Evolutionary conservation across 2,888 invertebrate species (phyloP).

Genomic region (Ichneumoninae sp.): DNA sequence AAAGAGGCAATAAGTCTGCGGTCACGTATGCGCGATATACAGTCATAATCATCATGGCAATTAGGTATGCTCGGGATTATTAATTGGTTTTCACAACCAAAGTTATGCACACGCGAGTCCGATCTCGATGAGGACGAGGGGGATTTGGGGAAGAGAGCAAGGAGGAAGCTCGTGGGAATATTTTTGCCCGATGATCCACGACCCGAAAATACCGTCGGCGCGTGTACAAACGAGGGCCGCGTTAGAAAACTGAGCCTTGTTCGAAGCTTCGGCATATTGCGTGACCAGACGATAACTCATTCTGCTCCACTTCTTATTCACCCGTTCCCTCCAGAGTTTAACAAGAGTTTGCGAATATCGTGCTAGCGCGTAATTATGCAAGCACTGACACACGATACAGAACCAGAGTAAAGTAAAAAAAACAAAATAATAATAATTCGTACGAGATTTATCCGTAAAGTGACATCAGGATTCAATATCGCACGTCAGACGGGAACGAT

Average conservation of each 20-base stretch:
- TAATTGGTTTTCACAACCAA: constrained; percentile 74
- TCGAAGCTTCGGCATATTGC: constrained; percentile 20
- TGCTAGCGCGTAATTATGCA: constrained; percentile 16
- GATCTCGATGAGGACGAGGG: constrained; percentile 26
- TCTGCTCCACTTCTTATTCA: constrained; percentile 12
- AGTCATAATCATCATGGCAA: constrained; percentile 76
- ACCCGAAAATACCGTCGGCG: constrained; percentile 52
- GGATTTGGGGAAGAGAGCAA: neutral
- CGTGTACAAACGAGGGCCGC: constrained; percentile 49
- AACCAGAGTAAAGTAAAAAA: too few relatives aligned
- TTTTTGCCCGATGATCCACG: constrained; percentile 44
- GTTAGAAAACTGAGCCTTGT: constrained; percentile 15
- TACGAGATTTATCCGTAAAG: constrained; percentile 9
- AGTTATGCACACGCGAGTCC: constrained; percentile 75
- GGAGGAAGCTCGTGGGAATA: constrained; percentile 57
- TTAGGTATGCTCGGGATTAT: constrained; percentile 75
- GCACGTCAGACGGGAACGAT: neutral
- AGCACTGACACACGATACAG: neutral
- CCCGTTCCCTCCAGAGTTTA: constrained; percentile 18
- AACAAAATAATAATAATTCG: neutral
- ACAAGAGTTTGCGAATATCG: neutral
- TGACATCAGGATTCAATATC: constrained; percentile 13
- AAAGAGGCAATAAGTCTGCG: constrained; percentile 49
- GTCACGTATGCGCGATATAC: constrained; percentile 45
- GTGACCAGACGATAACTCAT: constrained; percentile 35